phyloP scores from a whole-genome alignment of 2,888 invertebrate species.

The Caenorhabditis plicata region DNA sequence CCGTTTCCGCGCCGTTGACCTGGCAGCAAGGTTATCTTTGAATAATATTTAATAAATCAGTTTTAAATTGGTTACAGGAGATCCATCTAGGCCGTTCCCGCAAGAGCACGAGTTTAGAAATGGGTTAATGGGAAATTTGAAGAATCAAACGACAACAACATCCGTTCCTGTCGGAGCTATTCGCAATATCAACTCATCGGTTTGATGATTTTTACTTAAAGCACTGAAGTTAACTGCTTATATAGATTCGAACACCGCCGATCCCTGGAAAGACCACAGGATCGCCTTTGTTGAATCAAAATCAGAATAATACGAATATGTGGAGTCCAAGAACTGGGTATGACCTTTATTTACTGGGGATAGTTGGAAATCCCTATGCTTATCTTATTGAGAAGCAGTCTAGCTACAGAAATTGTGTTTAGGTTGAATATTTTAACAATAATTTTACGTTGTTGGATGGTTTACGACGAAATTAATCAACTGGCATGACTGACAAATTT shows the following conservation, averaged over 20 bases:
- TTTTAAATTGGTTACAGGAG: constrained; percentile 31
- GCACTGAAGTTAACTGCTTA: no score
- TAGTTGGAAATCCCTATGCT: no score
- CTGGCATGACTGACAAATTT: no score
- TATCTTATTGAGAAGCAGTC: no score
- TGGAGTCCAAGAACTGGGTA: constrained; percentile 31
- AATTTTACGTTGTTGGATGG: no score
- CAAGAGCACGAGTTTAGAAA: constrained; percentile 58
- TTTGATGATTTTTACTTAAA: no score
- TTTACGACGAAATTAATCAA: no score
- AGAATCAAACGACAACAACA: constrained; percentile 7
- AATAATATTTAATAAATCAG: background rate
- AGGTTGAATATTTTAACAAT: no score
- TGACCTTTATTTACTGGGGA: no score
- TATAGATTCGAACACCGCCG: constrained; percentile 20
- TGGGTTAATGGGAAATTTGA: constrained; percentile 26
- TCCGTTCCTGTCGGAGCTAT: no score
- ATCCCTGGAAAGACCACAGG: background rate
- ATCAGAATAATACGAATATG: background rate
- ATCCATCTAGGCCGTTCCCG: constrained; percentile 60
- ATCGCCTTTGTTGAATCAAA: constrained; percentile 3
- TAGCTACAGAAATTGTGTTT: no score
- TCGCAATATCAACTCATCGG: no score
- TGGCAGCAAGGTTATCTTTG: constrained; percentile 53
- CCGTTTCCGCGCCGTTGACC: constrained; percentile 53